Conservation (phyloP, 1,140 invertebrate species). For the Bombus fervidus region DNA sequence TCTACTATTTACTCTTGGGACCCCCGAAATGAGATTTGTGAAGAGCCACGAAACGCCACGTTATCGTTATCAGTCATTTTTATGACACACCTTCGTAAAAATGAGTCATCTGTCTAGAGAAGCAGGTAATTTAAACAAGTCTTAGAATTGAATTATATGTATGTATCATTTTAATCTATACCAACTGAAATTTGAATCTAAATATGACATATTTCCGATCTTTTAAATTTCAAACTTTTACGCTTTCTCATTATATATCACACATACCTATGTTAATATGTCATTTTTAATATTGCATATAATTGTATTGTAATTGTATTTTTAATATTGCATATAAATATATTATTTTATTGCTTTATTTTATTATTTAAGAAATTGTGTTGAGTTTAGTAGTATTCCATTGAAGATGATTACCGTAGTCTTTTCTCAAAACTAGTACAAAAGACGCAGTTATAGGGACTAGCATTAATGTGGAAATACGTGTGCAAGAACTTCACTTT, state of each 20-base stretch:
- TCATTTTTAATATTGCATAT: background rate
- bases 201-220: background rate
- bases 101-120: background rate
- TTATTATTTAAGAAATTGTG: background rate
- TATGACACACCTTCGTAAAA: background rate
- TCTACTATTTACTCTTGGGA: too few relatives aligned
- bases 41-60: background rate
- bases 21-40: background rate
- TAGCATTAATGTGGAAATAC: background rate
- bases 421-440: background rate
- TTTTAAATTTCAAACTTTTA: background rate
- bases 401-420: background rate
- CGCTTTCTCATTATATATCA: background rate
- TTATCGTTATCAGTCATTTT: background rate
- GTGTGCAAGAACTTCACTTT: background rate
- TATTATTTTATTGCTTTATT: background rate
- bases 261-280: background rate
- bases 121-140: background rate
- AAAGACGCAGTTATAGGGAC: too few relatives aligned
- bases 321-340: background rate
- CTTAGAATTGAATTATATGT: background rate
- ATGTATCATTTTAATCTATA: background rate
- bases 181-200: background rate
- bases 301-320: background rate
- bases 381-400: background rate